phyloP scores from a whole-genome alignment of 1,140 invertebrate species.

The Rhynchophorus ferrugineus region DNA sequence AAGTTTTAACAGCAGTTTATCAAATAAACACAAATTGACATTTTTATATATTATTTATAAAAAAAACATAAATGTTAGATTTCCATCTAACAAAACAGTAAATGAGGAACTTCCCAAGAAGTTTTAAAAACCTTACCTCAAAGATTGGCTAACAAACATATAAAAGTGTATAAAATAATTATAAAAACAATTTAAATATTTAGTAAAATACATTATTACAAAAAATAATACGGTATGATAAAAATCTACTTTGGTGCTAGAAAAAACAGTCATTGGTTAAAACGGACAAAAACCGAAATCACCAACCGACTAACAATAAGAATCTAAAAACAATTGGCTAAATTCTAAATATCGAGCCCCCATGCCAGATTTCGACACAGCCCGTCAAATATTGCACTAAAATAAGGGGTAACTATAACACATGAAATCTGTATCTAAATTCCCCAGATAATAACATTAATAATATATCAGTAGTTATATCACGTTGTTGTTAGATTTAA shows the following conservation, averaged over 20 bases:
- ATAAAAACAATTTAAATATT: conserved; percentile 41
- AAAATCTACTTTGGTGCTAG: conserved; percentile 40
- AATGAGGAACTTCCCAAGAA: conserved; percentile 36
- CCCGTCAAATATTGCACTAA: conserved; percentile 42
- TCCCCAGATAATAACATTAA: conserved; percentile 8
- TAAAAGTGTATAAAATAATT: conserved; percentile 41
- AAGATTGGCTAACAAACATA: conserved; percentile 40
- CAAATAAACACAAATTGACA: conserved; percentile 40
- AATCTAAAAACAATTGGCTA: conserved; percentile 41
- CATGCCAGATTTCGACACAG: conserved; percentile 27
- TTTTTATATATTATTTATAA: conserved; percentile 41
- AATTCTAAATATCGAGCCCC: conserved; percentile 32
- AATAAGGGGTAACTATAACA: conserved; percentile 35
- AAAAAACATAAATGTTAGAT: conserved; percentile 42
- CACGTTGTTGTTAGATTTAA: no score
- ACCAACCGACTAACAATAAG: conserved; percentile 36
- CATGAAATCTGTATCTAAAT: conserved; percentile 22
- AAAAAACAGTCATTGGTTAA: conserved; percentile 35
- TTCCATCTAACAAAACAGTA: conserved; percentile 39
- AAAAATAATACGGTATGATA: conserved; percentile 34
- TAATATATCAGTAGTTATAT: background rate
- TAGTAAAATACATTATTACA: conserved; percentile 34
- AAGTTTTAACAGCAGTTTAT: conserved; percentile 39
- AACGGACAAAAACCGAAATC: conserved; percentile 34
- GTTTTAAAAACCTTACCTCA: conserved; percentile 36